Evolutionary conservation across 1,140 invertebrate species (phyloP).

Genomic region (Caenorhabditis latens): DNA sequence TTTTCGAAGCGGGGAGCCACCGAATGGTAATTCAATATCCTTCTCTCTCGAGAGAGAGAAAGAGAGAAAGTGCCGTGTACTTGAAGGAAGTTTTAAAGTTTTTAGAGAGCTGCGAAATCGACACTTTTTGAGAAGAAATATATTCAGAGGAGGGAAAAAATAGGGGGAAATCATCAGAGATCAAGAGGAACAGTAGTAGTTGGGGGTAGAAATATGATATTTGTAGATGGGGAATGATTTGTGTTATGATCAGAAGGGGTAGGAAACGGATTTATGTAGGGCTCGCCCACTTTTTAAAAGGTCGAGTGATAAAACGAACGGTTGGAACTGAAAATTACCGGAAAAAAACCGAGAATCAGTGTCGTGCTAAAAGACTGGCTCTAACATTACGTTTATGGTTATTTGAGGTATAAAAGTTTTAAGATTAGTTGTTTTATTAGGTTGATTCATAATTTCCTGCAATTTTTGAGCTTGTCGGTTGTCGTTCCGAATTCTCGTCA

Average conservation of each 20-base stretch:
- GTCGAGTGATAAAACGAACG: too few relatives aligned
- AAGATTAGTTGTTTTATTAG: too few relatives aligned
- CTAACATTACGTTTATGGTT: too few relatives aligned
- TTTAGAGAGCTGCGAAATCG: not conserved
- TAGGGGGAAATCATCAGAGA: not conserved
- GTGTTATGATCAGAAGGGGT: not conserved
- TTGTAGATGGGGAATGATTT: not conserved
- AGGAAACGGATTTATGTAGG: too few relatives aligned
- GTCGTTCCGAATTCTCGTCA: too few relatives aligned
- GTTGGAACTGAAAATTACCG: too few relatives aligned
- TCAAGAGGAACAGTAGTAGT: not conserved
- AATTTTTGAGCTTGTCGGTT: too few relatives aligned
- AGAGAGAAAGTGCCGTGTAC: not conserved
- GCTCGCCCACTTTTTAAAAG: too few relatives aligned
- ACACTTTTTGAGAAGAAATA: not conserved
- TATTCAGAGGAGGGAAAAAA: not conserved
- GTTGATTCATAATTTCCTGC: too few relatives aligned
- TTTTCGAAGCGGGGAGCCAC: not conserved
- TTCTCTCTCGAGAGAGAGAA: not conserved
- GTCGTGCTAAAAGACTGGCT: too few relatives aligned
- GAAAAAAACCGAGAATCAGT: too few relatives aligned
- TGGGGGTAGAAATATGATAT: not conserved
- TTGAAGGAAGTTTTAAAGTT: not conserved
- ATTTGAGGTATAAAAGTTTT: too few relatives aligned
- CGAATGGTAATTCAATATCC: constrained; percentile 14